Evolutionary conservation across 1,140 invertebrate species (phyloP).

Genomic region (Rhagoletis pomonella): DNA sequence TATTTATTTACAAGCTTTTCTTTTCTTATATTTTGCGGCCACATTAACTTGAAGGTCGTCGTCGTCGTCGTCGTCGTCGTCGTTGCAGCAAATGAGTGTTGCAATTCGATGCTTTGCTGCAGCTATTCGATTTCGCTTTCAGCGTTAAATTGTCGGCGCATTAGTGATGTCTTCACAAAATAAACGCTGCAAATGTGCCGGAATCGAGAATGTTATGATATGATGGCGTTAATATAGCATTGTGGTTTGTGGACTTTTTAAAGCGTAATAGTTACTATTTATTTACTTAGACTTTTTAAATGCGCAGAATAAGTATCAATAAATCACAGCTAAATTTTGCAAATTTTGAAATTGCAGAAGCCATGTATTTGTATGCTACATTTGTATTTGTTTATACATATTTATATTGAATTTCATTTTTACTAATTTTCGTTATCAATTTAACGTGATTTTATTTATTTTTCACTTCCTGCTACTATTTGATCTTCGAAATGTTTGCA

Average conservation of each 20-base stretch:
- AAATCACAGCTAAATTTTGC: too few species aligned
- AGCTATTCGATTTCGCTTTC: slow-evolving; percentile 20
- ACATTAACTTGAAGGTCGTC: slow-evolving; percentile 26
- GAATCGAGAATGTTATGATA: slow-evolving; percentile 24
- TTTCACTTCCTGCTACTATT: not conserved
- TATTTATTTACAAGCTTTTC: not conserved
- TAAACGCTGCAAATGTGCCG: not conserved
- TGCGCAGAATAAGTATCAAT: too few species aligned
- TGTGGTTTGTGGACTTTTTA: slow-evolving; percentile 18
- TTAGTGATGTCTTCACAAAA: slow-evolving; percentile 26
- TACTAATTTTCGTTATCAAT: slow-evolving; percentile 1
- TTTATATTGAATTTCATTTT: slow-evolving; percentile 13
- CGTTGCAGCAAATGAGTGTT: not conserved
- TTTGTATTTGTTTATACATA: not conserved
- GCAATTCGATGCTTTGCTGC: slow-evolving; percentile 20
- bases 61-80: not conserved
- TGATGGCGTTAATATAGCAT: not conserved
- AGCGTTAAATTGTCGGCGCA: slow-evolving; percentile 13
- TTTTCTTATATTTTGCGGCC: not conserved
- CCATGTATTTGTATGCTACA: not conserved
- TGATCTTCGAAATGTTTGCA: too few species aligned
- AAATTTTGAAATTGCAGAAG: too few species aligned
- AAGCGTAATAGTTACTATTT: slow-evolving; percentile 31
- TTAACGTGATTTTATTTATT: slow-evolving; percentile 47
- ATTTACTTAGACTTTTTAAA: slow-evolving; percentile 1